These are phyloP conservation scores for Rhopilema esculentum DNA, from an alignment of 30 jellyfish, hydroid and myxozoan genomes.

Conservation along the genomic window DNA sequence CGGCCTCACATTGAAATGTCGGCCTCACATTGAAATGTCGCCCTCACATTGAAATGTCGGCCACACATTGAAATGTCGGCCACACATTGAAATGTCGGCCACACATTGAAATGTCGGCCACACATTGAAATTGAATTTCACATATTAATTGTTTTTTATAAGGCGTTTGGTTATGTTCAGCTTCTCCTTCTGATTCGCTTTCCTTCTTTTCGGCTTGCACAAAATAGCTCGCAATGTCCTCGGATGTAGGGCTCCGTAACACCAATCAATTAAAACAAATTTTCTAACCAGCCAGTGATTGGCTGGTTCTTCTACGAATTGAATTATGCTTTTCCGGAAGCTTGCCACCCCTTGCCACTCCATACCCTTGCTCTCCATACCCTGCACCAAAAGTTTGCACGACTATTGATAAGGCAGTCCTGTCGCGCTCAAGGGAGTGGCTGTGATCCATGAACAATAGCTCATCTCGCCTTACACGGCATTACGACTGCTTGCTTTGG, in stretches of 20 bases:
- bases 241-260: conserved; percentile 46
- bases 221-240: conserved; percentile 38
- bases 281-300: conserved; percentile 43
- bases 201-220: background rate
- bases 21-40: no score
- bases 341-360: no score
- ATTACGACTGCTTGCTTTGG: no score
- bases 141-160: background rate
- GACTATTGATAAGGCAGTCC: conserved; percentile 18
- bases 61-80: no score
- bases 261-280: conserved; percentile 42
- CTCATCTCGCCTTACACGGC: no score
- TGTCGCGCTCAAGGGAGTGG: no score
- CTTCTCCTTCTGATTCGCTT: conserved; percentile 4
- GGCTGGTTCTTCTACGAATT: conserved; percentile 14
- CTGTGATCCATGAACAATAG: no score
- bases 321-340: conserved; percentile 29
- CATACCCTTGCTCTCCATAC: no score
- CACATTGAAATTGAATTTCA: background rate
- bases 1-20: no score
- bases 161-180: background rate
- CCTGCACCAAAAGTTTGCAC: conserved; percentile 51
- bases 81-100: no score
- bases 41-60: no score
- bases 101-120: no score